Evolutionary conservation across 2,113 vertebrate genomes (phyloP).

Genomic region (Scolopax mira): DNA sequence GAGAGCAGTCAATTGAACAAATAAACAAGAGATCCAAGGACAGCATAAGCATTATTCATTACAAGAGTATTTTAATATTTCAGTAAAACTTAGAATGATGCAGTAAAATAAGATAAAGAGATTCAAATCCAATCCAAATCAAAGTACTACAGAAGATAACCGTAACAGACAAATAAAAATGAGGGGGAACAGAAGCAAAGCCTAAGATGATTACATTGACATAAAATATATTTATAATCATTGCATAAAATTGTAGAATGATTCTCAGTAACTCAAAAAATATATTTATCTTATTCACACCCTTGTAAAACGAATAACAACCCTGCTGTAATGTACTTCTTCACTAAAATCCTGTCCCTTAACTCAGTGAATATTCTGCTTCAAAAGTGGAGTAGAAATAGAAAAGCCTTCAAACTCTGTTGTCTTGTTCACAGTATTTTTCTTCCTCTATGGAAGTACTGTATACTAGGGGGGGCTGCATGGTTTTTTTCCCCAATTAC

Average conservation of each 20-base stretch:
- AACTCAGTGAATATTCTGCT: neutral
- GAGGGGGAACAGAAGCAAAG: neutral
- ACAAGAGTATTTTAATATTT: neutral
- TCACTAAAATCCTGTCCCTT: neutral
- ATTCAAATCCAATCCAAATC: neutral
- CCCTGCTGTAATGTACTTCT: neutral
- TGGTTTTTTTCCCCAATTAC: neutral
- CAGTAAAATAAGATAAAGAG: neutral
- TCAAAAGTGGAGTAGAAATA: neutral
- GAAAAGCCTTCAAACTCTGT: neutral
- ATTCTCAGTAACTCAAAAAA: neutral
- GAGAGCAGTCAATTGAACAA: neutral
- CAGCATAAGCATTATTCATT: neutral
- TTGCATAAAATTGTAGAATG: neutral
- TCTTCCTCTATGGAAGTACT: neutral
- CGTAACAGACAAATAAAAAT: neutral
- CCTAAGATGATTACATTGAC: neutral
- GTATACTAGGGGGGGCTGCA: accelerated
- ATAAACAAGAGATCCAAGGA: neutral
- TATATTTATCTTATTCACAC: neutral
- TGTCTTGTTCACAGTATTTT: neutral
- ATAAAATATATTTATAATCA: neutral
- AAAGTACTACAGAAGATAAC: neutral
- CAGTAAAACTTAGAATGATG: neutral
- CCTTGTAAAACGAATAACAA: neutral